Evolutionary conservation across 2,888 invertebrate genomes (phyloP).

Genomic region (Acanthopleura granulata): DNA sequence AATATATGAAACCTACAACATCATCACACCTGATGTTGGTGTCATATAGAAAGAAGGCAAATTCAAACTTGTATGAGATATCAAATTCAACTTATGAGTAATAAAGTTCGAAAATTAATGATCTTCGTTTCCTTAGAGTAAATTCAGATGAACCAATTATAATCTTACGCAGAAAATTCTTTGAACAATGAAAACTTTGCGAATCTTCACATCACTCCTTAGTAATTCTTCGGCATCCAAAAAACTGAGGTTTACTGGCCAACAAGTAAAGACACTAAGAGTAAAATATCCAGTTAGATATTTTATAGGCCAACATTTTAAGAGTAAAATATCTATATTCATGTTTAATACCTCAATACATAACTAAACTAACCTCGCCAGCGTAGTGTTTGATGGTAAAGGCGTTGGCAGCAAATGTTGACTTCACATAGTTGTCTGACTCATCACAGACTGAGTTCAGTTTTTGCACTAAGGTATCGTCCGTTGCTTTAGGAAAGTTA

Average conservation of each 20-base stretch:
- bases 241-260: no score
- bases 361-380: conserved; percentile 34
- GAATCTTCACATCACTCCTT: no score
- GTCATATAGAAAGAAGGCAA: neutral
- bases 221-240: no score
- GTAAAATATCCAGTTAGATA: no score
- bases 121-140: no score
- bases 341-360: no score
- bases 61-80: neutral
- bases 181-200: no score
- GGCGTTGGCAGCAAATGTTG: conserved; percentile 32
- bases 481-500: conserved; percentile 44
- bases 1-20: neutral
- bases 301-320: no score
- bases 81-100: neutral
- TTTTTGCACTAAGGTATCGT: conserved; percentile 47
- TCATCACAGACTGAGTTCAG: conserved; percentile 30
- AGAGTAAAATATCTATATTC: no score
- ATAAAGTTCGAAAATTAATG: neutral
- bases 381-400: conserved; percentile 56
- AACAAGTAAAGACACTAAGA: no score
- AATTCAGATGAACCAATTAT: no score
- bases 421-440: conserved; percentile 25
- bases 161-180: no score
- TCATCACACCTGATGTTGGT: neutral